Base-by-base conservation (phyloP, 2,888 invertebrate species). In the Euzetes globulus region DNA sequence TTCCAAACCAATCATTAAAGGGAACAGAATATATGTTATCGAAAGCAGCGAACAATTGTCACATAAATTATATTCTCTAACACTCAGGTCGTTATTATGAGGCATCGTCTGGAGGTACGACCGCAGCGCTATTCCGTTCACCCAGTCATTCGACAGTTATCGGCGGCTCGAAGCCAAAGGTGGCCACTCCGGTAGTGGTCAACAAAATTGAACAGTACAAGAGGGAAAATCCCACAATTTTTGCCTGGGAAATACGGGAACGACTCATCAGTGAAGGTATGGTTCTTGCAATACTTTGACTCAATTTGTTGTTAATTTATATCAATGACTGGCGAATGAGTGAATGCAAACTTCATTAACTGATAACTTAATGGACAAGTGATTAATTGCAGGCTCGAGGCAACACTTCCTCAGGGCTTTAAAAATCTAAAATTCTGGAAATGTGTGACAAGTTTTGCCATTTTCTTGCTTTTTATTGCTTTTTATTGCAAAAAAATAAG, bases 201-300 rank as follows among this genome's bases (percentile, higher is more conserved):
- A 91, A 94, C 78, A 97, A 96, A 86, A 97, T 97, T 81, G 97
- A 97, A 84, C 93, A 95, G 84, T 96, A 97, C 87, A 97, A 97
- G 86, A 85, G 94, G 80, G 96, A 97, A 83, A 97, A 97, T 84
- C 96, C 97, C 4, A 97, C 97, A 76, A 96, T 97, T 82, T 98
- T 97, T 84, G 97, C 97, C 68, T 98, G 97, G 97, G 97, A 98
- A 87, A 97, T 97, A 79, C 87, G 97, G 75, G 97, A 98, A 85
- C 87, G 94, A 83, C 89, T 97, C 77, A 93, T 97, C 81, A 91
- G 92, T 78, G 96, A 97, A 90, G 94, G 95, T 95, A 87, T 52
- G 37, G 17, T 65, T 22, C 33, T 33, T n/a, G n/a, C 33, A 60
- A 22, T 45, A 13, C 7, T 60, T 87, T 77, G 37, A 47, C 19